Base-by-base conservation (phyloP, 2,113 vertebrate species). In the Lophochroa leadbeateri region DNA sequence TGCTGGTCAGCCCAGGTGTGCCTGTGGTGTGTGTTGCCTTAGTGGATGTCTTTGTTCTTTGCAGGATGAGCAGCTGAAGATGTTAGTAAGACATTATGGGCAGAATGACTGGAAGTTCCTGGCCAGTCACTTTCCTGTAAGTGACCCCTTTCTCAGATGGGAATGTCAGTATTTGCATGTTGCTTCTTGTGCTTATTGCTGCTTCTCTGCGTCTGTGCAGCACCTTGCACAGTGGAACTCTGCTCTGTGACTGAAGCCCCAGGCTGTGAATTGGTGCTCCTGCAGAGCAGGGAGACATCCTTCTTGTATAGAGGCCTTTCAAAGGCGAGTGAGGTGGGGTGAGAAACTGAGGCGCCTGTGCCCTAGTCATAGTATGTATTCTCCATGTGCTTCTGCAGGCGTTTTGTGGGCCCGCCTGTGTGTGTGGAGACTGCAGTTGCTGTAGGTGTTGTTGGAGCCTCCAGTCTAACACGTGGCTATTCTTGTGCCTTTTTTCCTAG, bases 101-200 rank as follows among this genome's bases (percentile, higher is more conserved):
- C 97, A 98, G 53, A 97, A 97, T 95, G 99, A 99, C 92, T 99
- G 99, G 99, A 99, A 99, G 96, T 97, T 97, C 70, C 98, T 99
- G 60, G 98, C 99, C 94, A 98, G 97, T 93, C 98, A 98, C 92
- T 98, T 99, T 84, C 98, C 98, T 69, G 99, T 99, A 97, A 99
- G 99, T 99, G 67, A 77, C 60, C 69, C 28, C 6, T 27, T 61
- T 20, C 33, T 9, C 31, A 29, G 13, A 17, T 91, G 80, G 76
- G 47, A 57, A 17, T 53, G 0, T 5, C 29, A 18, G 44, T 15
- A 37, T 84, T 69, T 82, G 44, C 31, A 6, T 52, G 64, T 35
- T 82, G 61, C 72, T 84, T 25, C 78, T 76, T 29, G 47, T 55
- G 35, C 69, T 91, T 37, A 1, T 11, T 37, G 4, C 61, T 90